phyloP scores from a whole-genome alignment of 2,888 invertebrate species.

The Aspidiotus destructor region DNA sequence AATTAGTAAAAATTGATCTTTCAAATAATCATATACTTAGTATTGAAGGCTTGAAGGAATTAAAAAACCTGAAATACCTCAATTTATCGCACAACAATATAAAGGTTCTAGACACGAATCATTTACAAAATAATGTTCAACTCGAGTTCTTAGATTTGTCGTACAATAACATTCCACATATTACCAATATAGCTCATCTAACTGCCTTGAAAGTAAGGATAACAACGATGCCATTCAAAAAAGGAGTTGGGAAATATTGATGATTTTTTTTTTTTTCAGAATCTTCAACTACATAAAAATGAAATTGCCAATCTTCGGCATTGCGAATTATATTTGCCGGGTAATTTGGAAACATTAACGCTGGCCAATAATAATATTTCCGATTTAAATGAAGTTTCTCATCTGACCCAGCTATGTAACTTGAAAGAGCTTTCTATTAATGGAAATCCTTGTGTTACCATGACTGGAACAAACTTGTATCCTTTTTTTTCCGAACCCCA shows the following conservation, averaged over 20 bases:
- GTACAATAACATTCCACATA: conserved; percentile 74
- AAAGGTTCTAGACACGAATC: conserved; percentile 63
- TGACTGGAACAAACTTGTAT: conserved; percentile 70
- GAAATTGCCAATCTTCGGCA: conserved; percentile 69
- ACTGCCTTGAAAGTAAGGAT: conserved; percentile 65
- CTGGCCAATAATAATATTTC: conserved; percentile 72
- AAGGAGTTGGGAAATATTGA: conserved; percentile 22
- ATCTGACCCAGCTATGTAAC: conserved; percentile 62
- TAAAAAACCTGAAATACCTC: conserved; percentile 66
- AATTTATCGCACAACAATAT: conserved; percentile 83
- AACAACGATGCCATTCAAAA: neutral
- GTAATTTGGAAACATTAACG: conserved; percentile 61
- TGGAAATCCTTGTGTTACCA: conserved; percentile 77
- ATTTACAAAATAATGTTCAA: conserved; percentile 68
- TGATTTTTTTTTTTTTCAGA: conserved; percentile 48
- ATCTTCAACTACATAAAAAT: conserved; percentile 75
- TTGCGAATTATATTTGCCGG: conserved; percentile 72
- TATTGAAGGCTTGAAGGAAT: conserved; percentile 80
- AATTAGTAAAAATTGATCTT: conserved; percentile 68
- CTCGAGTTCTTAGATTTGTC: conserved; percentile 78
- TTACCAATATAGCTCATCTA: conserved; percentile 75
- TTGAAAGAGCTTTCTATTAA: conserved; percentile 73
- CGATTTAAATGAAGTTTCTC: conserved; percentile 77
- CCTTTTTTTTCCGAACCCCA: conserved; percentile 46
- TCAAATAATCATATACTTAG: conserved; percentile 79